A percentile compares a stretch with the other conserved stretches of the same genome.
Conservation (phyloP, 2,797 vertebrate genomes). For the Gobionotothen gibberifrons region DNA sequence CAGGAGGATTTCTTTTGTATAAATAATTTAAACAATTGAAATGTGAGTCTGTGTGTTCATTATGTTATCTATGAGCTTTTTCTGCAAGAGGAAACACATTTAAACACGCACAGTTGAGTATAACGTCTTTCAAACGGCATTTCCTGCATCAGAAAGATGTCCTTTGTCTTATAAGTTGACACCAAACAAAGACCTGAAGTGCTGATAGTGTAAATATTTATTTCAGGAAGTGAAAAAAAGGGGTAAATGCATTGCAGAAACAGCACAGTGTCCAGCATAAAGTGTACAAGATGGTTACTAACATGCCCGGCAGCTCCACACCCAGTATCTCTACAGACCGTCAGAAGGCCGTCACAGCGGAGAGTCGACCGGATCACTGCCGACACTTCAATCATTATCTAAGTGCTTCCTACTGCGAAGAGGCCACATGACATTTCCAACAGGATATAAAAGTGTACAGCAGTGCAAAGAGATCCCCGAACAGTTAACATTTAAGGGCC, state of each 20-base stretch:
- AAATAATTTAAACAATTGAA: slow-evolving; percentile 71
- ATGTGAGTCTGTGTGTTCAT: slow-evolving; percentile 30
- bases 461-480: slow-evolving; percentile 69
- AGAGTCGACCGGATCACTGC: slow-evolving; percentile 19
- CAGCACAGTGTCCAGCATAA: slow-evolving; percentile 66
- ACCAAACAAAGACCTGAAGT: slow-evolving; percentile 23
- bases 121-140: not conserved
- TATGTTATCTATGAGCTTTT: not conserved
- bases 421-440: slow-evolving; percentile 54
- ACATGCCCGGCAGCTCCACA: slow-evolving; percentile 62
- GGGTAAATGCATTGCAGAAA: slow-evolving; percentile 69
- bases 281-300: slow-evolving; percentile 71
- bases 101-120: not conserved
- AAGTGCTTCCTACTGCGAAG: slow-evolving; percentile 25
- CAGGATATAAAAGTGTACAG: slow-evolving; percentile 49
- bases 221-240: slow-evolving; percentile 77
- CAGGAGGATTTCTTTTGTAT: slow-evolving; percentile 74
- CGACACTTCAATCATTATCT: slow-evolving; percentile 4
- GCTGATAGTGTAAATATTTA: slow-evolving; percentile 65
- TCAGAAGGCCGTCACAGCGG: slow-evolving; percentile 47
- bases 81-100: not conserved
- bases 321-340: slow-evolving; percentile 56
- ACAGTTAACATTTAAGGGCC: slow-evolving; percentile 40
- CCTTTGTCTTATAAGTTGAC: not conserved
- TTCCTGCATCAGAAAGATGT: not conserved